These are phyloP conservation scores for Stictonetta naevosa DNA, from an alignment of 2,113 vertebrate species.

Conservation along the genomic window DNA sequence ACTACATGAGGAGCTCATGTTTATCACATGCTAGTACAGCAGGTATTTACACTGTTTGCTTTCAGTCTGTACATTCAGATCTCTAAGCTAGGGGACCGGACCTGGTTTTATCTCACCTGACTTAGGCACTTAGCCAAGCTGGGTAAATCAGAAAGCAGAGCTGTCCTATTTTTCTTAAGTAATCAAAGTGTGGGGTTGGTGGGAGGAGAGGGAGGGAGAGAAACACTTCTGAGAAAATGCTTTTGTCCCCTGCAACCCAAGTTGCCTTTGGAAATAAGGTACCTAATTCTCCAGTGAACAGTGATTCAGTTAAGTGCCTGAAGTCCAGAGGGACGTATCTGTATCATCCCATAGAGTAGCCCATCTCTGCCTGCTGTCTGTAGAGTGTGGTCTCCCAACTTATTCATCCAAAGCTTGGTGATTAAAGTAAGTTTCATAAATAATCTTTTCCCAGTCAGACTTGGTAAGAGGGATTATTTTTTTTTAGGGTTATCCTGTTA, in stretches of 20 bases:
- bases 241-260: background rate
- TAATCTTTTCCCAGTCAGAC: background rate
- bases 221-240: background rate
- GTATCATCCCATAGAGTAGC: background rate
- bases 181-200: background rate
- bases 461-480: background rate
- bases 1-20: background rate
- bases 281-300: background rate
- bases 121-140: background rate
- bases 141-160: background rate
- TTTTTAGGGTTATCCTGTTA: background rate
- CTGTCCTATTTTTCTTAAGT: background rate
- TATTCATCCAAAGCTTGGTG: background rate
- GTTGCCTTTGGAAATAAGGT: background rate
- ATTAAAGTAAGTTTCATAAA: background rate
- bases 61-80: background rate
- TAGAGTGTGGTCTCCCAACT: background rate
- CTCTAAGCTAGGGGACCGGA: background rate
- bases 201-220: background rate
- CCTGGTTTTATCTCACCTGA: background rate
- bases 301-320: background rate
- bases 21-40: background rate
- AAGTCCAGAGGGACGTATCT: background rate
- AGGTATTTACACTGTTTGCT: slow-evolving; percentile 14
- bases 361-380: background rate